phyloP scores from a whole-genome alignment of 2,797 vertebrate genomes.

The Acrocephalus scirpaceus region DNA sequence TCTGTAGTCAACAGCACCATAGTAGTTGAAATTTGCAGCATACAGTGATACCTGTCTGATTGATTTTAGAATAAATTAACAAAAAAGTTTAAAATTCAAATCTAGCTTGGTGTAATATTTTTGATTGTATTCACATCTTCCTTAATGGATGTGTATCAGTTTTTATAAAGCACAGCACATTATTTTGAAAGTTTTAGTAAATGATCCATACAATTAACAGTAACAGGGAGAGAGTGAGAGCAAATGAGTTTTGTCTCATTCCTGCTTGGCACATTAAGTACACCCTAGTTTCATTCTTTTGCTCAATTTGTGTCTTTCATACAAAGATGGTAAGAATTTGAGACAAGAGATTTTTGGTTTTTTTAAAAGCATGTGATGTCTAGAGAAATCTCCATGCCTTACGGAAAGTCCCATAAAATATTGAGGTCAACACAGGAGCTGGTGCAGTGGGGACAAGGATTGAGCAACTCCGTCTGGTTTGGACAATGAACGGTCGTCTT shows the following conservation, averaged over 20 bases:
- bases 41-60: neutral
- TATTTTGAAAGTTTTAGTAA: neutral
- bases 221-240: neutral
- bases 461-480: neutral
- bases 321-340: neutral
- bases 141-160: neutral
- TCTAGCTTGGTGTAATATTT: neutral
- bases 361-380: neutral
- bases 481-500: neutral
- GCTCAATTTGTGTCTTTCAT: neutral
- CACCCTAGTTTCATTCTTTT: neutral
- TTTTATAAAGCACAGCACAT: neutral
- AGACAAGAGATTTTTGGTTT: neutral
- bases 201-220: neutral
- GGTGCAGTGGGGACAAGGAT: neutral
- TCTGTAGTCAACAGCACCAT: neutral
- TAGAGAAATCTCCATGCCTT: neutral
- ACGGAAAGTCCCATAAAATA: neutral
- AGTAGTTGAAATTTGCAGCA: neutral
- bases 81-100: neutral
- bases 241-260: neutral
- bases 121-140: neutral
- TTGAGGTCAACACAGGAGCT: neutral
- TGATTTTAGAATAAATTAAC: neutral
- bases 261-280: neutral